These are phyloP conservation scores for Nesoenas mayeri DNA, from an alignment of 2,113 vertebrate genomes.

Conservation along the genomic window DNA sequence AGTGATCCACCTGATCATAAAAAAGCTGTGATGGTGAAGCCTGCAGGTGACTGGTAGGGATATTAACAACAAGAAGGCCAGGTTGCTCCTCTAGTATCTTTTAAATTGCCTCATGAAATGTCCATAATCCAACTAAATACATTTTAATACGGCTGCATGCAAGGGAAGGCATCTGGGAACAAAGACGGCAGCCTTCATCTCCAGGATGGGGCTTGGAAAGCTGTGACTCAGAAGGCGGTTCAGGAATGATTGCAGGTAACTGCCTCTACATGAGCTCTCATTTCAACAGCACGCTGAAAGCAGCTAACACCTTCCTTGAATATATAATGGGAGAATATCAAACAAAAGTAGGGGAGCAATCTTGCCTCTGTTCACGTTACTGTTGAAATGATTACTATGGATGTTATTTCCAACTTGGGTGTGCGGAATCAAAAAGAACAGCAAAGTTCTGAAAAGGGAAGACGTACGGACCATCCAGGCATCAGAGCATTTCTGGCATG, in stretches of 20 bases:
- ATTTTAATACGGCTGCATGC: not conserved
- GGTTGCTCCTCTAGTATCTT: not conserved
- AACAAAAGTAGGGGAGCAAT: not conserved
- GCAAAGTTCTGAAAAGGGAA: not conserved
- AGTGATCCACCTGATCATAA: not conserved
- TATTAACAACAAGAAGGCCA: not conserved
- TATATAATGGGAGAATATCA: not conserved
- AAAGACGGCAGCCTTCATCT: not conserved
- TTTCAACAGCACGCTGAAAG: conserved; percentile 7
- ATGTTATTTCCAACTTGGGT: not conserved
- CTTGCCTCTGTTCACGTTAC: accelerated
- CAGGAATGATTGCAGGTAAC: conserved; percentile 23
- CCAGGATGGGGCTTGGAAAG: not conserved
- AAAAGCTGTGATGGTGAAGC: not conserved
- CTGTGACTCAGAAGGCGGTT: not conserved
- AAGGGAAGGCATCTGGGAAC: not conserved
- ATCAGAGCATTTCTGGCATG: not conserved
- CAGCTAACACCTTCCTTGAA: conserved; percentile 1
- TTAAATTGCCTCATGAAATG: not conserved
- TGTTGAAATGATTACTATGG: not conserved
- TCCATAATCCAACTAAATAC: not conserved
- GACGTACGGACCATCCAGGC: not conserved
- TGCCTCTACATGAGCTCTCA: not conserved
- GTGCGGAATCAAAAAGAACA: not conserved
- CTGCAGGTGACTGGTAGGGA: not conserved